phyloP scores from a whole-genome alignment of 2,113 vertebrate species.

The Arothron firmamentum region DNA sequence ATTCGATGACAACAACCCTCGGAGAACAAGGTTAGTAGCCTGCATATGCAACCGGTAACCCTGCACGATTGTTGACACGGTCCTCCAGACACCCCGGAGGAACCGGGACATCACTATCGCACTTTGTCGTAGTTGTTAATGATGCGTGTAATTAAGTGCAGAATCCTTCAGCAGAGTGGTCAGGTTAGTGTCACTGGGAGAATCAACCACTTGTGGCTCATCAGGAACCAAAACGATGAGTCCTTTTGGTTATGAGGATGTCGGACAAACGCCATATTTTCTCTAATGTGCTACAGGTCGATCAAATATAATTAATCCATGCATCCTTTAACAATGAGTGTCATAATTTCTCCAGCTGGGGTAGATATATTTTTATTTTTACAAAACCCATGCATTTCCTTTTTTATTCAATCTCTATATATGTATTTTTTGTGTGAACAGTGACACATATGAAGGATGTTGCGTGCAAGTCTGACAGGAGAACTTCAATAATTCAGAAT shows the following conservation, averaged over 20 bases:
- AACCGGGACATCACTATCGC: constrained; percentile 38
- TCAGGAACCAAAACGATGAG: not conserved
- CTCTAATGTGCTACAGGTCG: not conserved
- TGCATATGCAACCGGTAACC: constrained; percentile 36
- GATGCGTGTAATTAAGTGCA: constrained; percentile 62
- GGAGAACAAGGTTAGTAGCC: constrained; percentile 34
- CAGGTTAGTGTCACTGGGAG: constrained; percentile 24
- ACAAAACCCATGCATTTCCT: not conserved
- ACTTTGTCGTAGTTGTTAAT: constrained; percentile 14
- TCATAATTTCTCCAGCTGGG: not conserved
- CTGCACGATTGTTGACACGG: constrained; percentile 48
- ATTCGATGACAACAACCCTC: constrained; percentile 42
- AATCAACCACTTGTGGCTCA: constrained; percentile 9
- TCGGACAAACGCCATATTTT: not conserved
- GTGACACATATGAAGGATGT: constrained; percentile 55
- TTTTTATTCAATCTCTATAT: constrained; percentile 16
- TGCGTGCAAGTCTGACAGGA: constrained; percentile 57
- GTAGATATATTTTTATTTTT: not conserved
- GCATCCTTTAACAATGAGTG: not conserved
- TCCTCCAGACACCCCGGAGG: constrained; percentile 25
- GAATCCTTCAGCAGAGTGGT: constrained; percentile 48
- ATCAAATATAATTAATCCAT: not conserved
- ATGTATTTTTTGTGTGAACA: constrained; percentile 44
- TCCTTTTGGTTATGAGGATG: constrained; percentile 1
- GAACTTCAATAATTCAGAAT: constrained; percentile 68